Percentiles rank a stretch among this genome's conserved stretches.
Conservation (phyloP, 2,113 vertebrate species). For the Narcine bancroftii region DNA sequence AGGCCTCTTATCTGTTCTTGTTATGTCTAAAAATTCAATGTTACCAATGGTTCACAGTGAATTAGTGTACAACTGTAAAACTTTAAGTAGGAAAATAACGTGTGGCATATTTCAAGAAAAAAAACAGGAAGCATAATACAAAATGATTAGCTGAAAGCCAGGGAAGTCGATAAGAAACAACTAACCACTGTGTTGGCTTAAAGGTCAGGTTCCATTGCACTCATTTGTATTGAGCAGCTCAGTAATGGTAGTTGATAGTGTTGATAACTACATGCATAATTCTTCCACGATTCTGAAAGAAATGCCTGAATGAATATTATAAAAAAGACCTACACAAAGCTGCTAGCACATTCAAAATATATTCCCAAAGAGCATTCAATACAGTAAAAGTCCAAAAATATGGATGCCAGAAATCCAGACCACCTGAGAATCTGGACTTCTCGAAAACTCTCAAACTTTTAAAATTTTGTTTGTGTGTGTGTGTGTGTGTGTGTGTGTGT, state of each 20-base stretch:
- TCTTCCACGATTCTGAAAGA: neutral
- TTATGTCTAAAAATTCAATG: neutral
- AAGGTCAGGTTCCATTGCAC: conserved; percentile 30
- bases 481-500: no score
- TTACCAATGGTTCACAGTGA: neutral
- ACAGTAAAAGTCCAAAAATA: no score
- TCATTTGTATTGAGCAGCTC: neutral
- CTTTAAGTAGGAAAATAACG: neutral
- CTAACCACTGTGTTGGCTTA: conserved; percentile 12
- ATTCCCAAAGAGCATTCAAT: neutral
- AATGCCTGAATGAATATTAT: neutral
- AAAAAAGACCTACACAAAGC: neutral
- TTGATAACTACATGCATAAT: conserved; percentile 9
- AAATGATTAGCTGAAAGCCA: neutral
- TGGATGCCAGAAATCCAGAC: no score
- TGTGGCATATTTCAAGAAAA: neutral
- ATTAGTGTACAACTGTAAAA: neutral
- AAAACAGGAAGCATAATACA: conserved; percentile 26
- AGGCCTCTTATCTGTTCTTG: neutral
- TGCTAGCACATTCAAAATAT: neutral
- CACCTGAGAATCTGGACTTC: no score
- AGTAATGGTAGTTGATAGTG: conserved; percentile 1
- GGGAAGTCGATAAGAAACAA: conserved; percentile 18
- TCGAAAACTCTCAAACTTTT: no score
- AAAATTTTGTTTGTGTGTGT: no score